Percentiles rank a stretch among this genome's conserved stretches.
These are phyloP conservation scores for Taenioides sp. DNA, from an alignment of 2,797 vertebrate species.

Conservation along the genomic window DNA sequence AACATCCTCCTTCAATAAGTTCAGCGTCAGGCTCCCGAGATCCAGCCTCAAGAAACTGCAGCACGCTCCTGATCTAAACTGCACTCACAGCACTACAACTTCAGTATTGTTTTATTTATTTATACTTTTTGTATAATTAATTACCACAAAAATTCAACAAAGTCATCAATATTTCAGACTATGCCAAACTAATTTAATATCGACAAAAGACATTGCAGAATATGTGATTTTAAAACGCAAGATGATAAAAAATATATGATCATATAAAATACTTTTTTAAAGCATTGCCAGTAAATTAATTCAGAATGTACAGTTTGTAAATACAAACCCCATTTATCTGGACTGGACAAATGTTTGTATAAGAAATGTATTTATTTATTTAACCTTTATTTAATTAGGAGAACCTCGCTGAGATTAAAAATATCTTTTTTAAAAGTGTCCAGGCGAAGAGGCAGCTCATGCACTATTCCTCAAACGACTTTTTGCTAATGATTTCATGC, in stretches of 20 bases:
- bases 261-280: not conserved
- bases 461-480: too few species aligned
- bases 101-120: not conserved
- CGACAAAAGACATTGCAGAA: not conserved
- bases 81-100: slow-evolving; percentile 38
- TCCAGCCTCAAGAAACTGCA: slow-evolving; percentile 40
- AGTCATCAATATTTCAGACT: not conserved
- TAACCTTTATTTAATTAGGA: too few species aligned
- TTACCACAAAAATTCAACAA: not conserved
- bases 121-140: not conserved
- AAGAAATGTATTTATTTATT: too few species aligned
- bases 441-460: too few species aligned
- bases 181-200: slow-evolving; percentile 1
- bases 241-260: not conserved
- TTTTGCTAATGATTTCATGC: too few species aligned
- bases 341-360: not conserved
- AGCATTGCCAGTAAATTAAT: not conserved
- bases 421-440: too few species aligned
- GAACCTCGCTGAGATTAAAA: too few species aligned
- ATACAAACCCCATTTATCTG: not conserved
- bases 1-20: slow-evolving; percentile 62
- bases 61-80: not conserved
- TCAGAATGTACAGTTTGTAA: too few species aligned
- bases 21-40: slow-evolving; percentile 29
- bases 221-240: not conserved